Conservation (phyloP, 1,140 invertebrate species). For the Eumeta japonica region DNA sequence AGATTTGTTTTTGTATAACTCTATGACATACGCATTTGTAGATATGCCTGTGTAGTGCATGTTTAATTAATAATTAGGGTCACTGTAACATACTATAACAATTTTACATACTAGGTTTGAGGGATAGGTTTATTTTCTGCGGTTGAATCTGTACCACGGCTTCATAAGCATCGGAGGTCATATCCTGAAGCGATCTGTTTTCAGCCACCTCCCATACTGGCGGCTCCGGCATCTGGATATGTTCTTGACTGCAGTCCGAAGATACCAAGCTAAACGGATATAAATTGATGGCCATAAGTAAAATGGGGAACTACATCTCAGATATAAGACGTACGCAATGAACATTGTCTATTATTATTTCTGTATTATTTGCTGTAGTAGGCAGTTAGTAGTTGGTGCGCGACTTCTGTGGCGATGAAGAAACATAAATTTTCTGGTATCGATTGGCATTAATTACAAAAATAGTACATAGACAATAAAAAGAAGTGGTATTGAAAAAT, state of each 20-base stretch:
- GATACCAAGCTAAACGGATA: conserved; percentile 28
- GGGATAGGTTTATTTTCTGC: conserved; percentile 37
- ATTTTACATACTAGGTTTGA: conserved; percentile 46
- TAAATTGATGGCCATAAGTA: no score
- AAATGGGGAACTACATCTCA: no score
- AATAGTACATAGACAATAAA: neutral
- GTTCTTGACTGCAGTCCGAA: conserved; percentile 34
- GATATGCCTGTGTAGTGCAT: neutral
- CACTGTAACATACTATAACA: no score
- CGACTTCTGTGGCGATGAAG: no score
- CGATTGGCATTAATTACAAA: neutral
- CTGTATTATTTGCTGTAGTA: no score
- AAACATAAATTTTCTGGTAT: neutral
- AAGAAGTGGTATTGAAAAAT: no score
- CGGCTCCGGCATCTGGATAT: conserved; percentile 34
- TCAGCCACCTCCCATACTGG: conserved; percentile 33
- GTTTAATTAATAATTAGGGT: neutral
- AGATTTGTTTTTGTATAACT: no score
- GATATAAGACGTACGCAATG: no score
- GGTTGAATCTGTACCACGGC: conserved; percentile 47
- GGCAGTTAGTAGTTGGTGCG: no score
- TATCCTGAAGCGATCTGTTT: conserved; percentile 38
- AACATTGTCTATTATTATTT: no score
- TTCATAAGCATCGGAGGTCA: conserved; percentile 22
- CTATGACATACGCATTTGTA: no score